Evolutionary conservation across 2,113 vertebrate species (phyloP), one percentile per base, ranked within the genome.

Genomic region (Panthera uncia): DNA sequence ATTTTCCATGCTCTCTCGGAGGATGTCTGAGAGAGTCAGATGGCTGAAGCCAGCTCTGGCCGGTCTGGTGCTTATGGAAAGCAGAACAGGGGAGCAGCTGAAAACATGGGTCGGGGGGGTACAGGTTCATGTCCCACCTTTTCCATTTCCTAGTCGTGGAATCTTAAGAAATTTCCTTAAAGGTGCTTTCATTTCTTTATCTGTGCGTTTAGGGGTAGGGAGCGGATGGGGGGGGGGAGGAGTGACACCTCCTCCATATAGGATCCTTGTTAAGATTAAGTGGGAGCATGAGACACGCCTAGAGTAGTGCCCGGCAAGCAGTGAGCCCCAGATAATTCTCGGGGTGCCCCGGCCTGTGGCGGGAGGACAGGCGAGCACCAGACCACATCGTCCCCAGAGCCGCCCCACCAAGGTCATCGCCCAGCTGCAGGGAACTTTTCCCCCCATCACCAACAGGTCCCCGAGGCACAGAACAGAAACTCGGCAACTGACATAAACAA

Each of bases 401-500:
- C 18, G 4, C 38, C n/a, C 29, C 25, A 4, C 50, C 1, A 69
- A 78, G 36, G 78, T 23, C 63, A 18, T 45, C 55, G 41, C 25
- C 92, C 8, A 50, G 50, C 68, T 1, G 18, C 6, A 13, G 83
- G 27, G 57, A 80, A 19, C n/a, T 80, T 83, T 87, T 81, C 65
- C 96, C 92, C 93, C 89, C 74, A 81, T 86, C 61, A 88, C 95
- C 96, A 97, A 95, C 92, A 98, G 89, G 92, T 95, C 97, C 89
- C 89, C 38, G 76, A 93, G 92, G 98, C 88, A 68, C 78, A 94
- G 96, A 96, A 52, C 90, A 97, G 96, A 97, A 95, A 97, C 95
- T 97, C 95, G 4, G 97, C 97, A 94, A 97, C 91, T 98, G 97
- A 97, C 96, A 97, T 97, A 98, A 98, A 98, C 95, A 97, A 93